Base-by-base conservation (phyloP, 2,888 invertebrate genomes). In the Eueremaeus valkanovi region DNA sequence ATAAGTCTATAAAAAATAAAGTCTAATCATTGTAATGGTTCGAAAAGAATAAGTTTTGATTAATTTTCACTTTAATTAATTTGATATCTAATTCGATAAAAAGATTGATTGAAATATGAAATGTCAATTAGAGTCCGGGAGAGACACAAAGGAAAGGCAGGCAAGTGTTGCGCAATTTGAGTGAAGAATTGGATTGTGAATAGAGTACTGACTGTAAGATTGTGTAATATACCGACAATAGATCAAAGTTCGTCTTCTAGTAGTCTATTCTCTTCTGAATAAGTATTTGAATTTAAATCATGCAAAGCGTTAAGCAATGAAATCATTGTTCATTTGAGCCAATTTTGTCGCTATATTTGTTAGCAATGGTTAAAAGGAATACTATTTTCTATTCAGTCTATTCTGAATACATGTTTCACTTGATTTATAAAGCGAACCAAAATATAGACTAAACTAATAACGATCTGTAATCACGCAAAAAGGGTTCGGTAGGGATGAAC, bases 391-490 rank as follows among this genome's bases (percentile, higher is more conserved):
- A 40, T 51, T 29, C 27, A 58, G 18, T 58, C n/a, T n/a, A n/a
- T n/a, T n/a, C n/a, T n/a, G n/a, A n/a, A n/a, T n/a, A n/a, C n/a
- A 24, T 24, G 8, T 58, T 58, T 58, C 58, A 24, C 24, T 58
- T 58, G 58, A 58, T 58, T 58, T 58, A 58, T 58, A 24, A 58
- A 24, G 58, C 24, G 27, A 24, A 6, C 16, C 13, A 45, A 58
- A 58, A 51, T 9, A 36, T 36, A n/a, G n/a, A 6, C 29, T 24
- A 9, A 24, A 58, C 3, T 58, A 58, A 58, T 58, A 63, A 63
- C 33, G 63, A 63, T 18, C 27, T 16, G 13, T 63, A 63, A 63
- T 63, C 63, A 63, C 63, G 63, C 63, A 33, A 63, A 31, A 63
- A 63, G 31, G 33, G 63, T 8, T 63, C 31, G 8, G 29, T 16